These are phyloP conservation scores for Auanema sp. DNA, from an alignment of 2,888 invertebrate species.

Conservation along the genomic window DNA sequence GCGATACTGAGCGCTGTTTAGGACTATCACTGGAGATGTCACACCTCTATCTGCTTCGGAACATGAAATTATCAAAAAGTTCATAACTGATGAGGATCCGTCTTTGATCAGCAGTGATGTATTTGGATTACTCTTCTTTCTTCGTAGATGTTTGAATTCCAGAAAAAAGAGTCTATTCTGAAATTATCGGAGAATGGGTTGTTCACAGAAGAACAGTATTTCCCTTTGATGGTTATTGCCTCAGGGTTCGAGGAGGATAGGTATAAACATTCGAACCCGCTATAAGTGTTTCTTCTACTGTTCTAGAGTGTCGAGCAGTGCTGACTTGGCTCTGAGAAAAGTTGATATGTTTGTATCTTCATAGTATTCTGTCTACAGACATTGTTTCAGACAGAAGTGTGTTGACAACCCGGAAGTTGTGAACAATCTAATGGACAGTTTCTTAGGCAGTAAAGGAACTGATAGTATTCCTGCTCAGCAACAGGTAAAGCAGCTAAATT, in stretches of 20 bases:
- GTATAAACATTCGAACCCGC: constrained; percentile 5
- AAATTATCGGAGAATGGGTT: constrained; percentile 28
- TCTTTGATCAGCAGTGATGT: not conserved
- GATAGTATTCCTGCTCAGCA: constrained; percentile 1
- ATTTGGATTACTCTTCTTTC: not conserved
- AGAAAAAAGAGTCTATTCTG: constrained; percentile 28
- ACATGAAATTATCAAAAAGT: not conserved
- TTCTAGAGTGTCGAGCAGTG: constrained; percentile 37
- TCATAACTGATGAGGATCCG: not conserved
- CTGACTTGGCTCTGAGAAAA: constrained; percentile 34
- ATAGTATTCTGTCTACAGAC: constrained; percentile 3
- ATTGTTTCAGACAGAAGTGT: constrained; percentile 15
- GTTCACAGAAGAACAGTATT: constrained; percentile 21
- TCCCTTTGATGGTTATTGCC: constrained; percentile 34
- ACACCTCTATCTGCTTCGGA: too few relatives aligned
- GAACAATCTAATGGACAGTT: constrained; percentile 24
- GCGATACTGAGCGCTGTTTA: not conserved
- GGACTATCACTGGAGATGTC: too few relatives aligned
- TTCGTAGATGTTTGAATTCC: constrained; percentile 3
- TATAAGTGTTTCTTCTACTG: not conserved
- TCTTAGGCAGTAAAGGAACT: constrained; percentile 28
- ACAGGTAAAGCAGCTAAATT: constrained; percentile 9
- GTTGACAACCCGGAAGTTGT: constrained; percentile 24
- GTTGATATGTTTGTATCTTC: constrained; percentile 25
- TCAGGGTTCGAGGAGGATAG: constrained; percentile 27